Percentiles rank a stretch among this genome's conserved stretches.
These are phyloP conservation scores for Isichthys henryi DNA, from an alignment of 2,113 vertebrate species.

Conservation along the genomic window DNA sequence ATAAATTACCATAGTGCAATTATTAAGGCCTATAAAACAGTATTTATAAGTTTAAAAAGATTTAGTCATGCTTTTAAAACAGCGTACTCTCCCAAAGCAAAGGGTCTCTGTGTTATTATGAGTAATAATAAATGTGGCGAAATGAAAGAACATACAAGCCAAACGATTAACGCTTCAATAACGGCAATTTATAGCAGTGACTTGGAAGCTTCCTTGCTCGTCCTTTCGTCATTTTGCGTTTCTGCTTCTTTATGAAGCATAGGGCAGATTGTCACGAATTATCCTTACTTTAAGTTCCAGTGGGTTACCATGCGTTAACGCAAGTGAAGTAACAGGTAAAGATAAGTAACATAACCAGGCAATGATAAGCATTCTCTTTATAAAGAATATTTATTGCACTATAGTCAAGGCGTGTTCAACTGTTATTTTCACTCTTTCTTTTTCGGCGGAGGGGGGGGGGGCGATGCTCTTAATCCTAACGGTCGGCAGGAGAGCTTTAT, in stretches of 20 bases:
- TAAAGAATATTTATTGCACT: neutral
- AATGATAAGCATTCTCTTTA: neutral
- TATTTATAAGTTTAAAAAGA: neutral
- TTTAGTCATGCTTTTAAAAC: neutral
- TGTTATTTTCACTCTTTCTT: neutral
- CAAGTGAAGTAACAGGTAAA: neutral
- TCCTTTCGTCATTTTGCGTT: neutral
- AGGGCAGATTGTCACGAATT: neutral
- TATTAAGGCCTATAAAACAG: neutral
- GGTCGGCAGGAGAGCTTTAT: conserved; percentile 55
- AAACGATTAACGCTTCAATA: neutral
- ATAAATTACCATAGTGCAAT: neutral
- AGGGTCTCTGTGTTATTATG: neutral
- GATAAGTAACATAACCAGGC: neutral
- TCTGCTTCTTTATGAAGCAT: neutral
- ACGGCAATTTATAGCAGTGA: neutral
- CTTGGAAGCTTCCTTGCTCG: neutral
- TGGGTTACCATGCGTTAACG: neutral
- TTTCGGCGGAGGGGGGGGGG: conserved; percentile 42
- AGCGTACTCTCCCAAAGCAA: neutral
- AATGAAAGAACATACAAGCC: neutral
- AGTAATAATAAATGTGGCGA: neutral
- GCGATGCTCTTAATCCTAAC: conserved; percentile 46
- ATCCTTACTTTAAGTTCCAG: neutral
- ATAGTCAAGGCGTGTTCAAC: neutral